These are phyloP conservation scores for Danionella cerebrum DNA, from an alignment of 2,113 vertebrate genomes.

Conservation along the genomic window DNA sequence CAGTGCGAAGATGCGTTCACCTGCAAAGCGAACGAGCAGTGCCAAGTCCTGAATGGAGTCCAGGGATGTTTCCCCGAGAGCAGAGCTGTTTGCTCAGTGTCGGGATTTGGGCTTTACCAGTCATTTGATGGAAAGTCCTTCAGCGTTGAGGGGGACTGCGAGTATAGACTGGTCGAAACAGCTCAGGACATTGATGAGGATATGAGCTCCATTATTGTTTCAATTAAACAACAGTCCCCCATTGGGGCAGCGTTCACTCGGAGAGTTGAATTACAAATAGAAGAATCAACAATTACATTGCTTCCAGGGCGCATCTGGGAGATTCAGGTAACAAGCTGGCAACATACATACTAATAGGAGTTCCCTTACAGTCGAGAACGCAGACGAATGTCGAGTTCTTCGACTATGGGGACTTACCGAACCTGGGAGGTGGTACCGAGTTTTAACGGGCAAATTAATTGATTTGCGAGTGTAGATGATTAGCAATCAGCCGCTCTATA, in stretches of 20 bases:
- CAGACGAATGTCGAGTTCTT: no score
- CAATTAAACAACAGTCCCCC: conserved; percentile 16
- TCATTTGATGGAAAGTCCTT: conserved; percentile 45
- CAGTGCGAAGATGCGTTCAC: conserved; percentile 23
- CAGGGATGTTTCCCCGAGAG: conserved; percentile 40
- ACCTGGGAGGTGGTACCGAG: no score
- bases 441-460: no score
- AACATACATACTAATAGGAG: not conserved
- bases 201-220: conserved; percentile 32
- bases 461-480: no score
- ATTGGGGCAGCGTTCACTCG: conserved; percentile 5
- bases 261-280: conserved; percentile 34
- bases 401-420: no score
- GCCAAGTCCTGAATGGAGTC: conserved; percentile 23
- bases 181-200: not conserved
- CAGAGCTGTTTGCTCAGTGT: conserved; percentile 36
- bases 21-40: conserved; percentile 38
- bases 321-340: conserved; percentile 34
- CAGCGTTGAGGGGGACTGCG: conserved; percentile 43
- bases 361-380: no score
- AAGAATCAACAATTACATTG: conserved; percentile 29
- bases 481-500: no score
- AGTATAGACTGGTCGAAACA: conserved; percentile 38
- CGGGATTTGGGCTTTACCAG: conserved; percentile 34
- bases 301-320: conserved; percentile 29